phyloP scores from a whole-genome alignment of 2,888 invertebrate genomes.

The Drosophila tripunctata region DNA sequence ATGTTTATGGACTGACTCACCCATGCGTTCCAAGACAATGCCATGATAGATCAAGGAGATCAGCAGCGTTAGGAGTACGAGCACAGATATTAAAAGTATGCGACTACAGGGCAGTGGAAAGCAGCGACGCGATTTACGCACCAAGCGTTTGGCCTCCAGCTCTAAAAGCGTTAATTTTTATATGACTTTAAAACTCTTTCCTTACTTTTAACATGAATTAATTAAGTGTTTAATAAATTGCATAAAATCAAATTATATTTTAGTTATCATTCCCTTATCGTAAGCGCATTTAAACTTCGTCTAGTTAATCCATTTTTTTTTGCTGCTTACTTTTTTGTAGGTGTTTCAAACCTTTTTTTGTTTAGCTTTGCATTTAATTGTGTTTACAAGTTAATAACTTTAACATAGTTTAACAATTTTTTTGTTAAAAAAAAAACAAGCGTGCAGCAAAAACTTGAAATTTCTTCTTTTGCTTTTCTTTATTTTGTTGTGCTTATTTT shows the following conservation, averaged over 20 bases:
- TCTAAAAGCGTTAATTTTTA: conserved; percentile 46
- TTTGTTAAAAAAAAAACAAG: conserved; percentile 4
- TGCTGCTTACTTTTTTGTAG: conserved; percentile 26
- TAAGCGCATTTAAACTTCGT: conserved; percentile 14
- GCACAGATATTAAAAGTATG: conserved; percentile 57
- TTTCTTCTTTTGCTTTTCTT: not conserved
- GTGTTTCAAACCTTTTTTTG: conserved; percentile 22
- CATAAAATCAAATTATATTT: not conserved
- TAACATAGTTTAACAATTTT: conserved; percentile 24
- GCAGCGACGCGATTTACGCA: conserved; percentile 54
- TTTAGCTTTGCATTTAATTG: conserved; percentile 33
- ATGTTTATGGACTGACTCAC: conserved; percentile 34
- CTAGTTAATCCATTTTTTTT: not conserved
- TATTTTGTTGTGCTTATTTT: conserved; percentile 19
- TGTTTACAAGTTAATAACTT: conserved; percentile 53
- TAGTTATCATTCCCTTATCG: too few species aligned
- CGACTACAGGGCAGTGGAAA: conserved; percentile 41
- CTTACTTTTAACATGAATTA: not conserved
- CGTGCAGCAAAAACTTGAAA: not conserved
- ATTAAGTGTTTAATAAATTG: not conserved
- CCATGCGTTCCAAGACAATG: conserved; percentile 74
- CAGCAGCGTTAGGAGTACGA: conserved; percentile 66
- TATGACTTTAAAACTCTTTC: not conserved
- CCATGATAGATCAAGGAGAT: conserved; percentile 77
- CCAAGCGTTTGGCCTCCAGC: conserved; percentile 53